These are phyloP conservation scores for Alaudala cheleensis DNA, from an alignment of 2,113 vertebrate genomes.

Conservation along the genomic window DNA sequence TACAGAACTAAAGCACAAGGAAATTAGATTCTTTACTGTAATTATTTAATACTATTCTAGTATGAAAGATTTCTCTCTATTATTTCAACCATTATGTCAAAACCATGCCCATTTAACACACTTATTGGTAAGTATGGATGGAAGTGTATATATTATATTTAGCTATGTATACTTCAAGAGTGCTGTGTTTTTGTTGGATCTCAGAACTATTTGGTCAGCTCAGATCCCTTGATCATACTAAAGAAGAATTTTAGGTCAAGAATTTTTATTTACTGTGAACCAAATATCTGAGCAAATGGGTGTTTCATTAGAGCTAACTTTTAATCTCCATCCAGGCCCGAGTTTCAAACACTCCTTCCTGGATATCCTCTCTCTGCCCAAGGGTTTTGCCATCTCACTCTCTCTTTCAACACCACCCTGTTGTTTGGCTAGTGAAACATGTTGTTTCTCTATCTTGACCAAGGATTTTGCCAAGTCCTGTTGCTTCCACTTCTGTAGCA, in stretches of 20 bases:
- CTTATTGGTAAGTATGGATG: neutral
- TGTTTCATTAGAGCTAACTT: slow-evolving; percentile 14
- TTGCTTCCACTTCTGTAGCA: slow-evolving; percentile 63
- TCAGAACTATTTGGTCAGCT: neutral
- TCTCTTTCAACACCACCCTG: slow-evolving; percentile 31
- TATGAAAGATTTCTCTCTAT: neutral
- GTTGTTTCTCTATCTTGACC: neutral
- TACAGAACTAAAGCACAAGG: neutral
- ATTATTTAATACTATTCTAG: neutral
- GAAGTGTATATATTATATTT: neutral
- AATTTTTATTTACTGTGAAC: neutral
- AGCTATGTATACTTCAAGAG: neutral
- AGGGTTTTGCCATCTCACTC: slow-evolving; percentile 39
- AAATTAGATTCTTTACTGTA: neutral
- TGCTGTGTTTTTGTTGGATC: neutral
- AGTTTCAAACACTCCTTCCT: slow-evolving; percentile 6
- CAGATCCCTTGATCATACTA: neutral
- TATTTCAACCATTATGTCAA: neutral
- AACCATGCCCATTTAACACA: neutral
- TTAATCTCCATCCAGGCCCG: slow-evolving; percentile 19
- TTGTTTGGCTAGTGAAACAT: neutral
- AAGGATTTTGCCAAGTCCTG: slow-evolving; percentile 58
- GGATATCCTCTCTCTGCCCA: slow-evolving; percentile 44
- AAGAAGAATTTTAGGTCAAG: neutral
- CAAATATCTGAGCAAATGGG: neutral